Conservation (phyloP, 2,113 vertebrate species). For the Sebastes schlegelii region DNA sequence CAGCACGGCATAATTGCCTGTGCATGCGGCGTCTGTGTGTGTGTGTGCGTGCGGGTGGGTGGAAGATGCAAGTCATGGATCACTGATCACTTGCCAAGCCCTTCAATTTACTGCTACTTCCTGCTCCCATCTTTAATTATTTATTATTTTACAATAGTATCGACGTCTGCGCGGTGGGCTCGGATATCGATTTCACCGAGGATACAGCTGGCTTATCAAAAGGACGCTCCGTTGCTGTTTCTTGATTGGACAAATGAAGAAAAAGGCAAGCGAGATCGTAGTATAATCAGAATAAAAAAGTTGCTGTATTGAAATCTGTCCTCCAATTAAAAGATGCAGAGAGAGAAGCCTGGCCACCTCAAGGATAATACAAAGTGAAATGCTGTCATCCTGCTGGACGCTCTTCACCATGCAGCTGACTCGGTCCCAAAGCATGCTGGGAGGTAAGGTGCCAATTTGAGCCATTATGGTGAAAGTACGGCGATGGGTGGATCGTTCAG, state of each 20-base stretch:
- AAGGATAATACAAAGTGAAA: slow-evolving; percentile 55
- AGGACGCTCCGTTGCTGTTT: neutral
- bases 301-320: neutral
- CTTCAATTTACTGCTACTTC: slow-evolving; percentile 31
- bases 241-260: neutral
- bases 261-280: neutral
- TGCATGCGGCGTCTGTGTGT: neutral
- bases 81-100: slow-evolving; percentile 25
- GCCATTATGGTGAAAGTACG: slow-evolving; percentile 22
- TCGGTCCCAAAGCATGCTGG: slow-evolving; percentile 36
- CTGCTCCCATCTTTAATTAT: slow-evolving; percentile 35
- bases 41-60: slow-evolving; percentile 5
- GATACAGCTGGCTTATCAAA: neutral
- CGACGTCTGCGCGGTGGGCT: neutral
- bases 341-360: rapidly evolving
- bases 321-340: neutral
- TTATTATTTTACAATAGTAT: slow-evolving; percentile 16
- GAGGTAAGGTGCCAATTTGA: slow-evolving; percentile 26
- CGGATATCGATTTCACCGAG: slow-evolving; percentile 19
- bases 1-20: slow-evolving; percentile 53
- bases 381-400: slow-evolving; percentile 77
- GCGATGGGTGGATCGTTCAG: slow-evolving; percentile 30
- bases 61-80: slow-evolving; percentile 45
- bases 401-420: slow-evolving; percentile 5
- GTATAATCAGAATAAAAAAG: slow-evolving; percentile 7